Evolutionary conservation across 2,113 vertebrate genomes (phyloP), one percentile per base, ranked within the genome.

Genomic region (Anhinga rufa): DNA sequence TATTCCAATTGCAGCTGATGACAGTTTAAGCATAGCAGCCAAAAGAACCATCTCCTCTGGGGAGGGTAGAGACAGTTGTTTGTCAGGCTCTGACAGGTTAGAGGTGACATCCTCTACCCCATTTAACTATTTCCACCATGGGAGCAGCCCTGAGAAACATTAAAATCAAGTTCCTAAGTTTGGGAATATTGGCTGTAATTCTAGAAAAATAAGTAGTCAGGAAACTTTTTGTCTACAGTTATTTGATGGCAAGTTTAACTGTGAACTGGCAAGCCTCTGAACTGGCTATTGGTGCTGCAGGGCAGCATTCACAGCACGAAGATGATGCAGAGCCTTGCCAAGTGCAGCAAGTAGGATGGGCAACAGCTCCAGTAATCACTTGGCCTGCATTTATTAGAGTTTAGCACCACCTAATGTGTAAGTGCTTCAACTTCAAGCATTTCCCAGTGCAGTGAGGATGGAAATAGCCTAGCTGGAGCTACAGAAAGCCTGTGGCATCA

Each of bases 361-460:
- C 4, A 85, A 7, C 25, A 61, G 28, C 92, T 83, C 60, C 61
- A 65, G 42, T 16, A 40, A 72, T 38, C 38, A 4, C 58, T 90
- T 66, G 21, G 49, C 51, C 32, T 2, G 9, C 60, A 95, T 97
- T 95, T 96, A 83, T 91, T 88, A 82, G 95, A 60, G 87, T 97
- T 95, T 93, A 95, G 96, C 97, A 95, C 96, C 96, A 97, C 84
- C 97, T 97, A 96, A 96, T 62, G 97, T 82, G 75, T 22, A 66
- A 90, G 18, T 51, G 74, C 91, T 79, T 94, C 75, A 88, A 48
- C 8, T 94, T 95, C 96, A 96, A 81, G 94, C n/a, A 26, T 62
- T 93, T 74, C 32, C 21, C 29, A 34, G 19, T 6, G n/a, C 9
- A 17, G 65, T 40, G 36, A 40, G 81, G 46, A 26, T 24, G 24